Conservation (phyloP, 2,113 vertebrate species). For the Callopanchax toddi region DNA sequence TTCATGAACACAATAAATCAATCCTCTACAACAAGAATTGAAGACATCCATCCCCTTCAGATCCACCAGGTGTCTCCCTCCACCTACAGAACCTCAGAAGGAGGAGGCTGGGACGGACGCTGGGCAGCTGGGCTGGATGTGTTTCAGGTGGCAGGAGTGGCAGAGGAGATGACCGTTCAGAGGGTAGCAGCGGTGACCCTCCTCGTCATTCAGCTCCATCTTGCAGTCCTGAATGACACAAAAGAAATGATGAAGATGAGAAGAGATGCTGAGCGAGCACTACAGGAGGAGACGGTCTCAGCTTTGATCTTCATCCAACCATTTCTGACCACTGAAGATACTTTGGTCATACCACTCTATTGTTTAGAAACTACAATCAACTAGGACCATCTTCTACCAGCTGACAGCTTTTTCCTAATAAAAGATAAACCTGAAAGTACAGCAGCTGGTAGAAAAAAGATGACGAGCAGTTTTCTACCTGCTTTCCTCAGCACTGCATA, state of each 20-base stretch:
- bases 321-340: background rate
- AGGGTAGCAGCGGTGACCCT: constrained; percentile 94
- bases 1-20: constrained; percentile 42
- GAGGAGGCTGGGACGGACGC: constrained; percentile 58
- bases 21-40: constrained; percentile 70
- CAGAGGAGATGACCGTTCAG: constrained; percentile 92
- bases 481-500: constrained; percentile 30
- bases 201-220: constrained; percentile 93
- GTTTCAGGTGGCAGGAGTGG: constrained; percentile 91
- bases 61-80: constrained; percentile 62
- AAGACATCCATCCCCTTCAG: background rate
- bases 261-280: background rate
- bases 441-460: too few species aligned
- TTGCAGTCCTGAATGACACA: constrained; percentile 85
- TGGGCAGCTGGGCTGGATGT: constrained; percentile 81
- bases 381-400: constrained; percentile 13
- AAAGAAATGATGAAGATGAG: background rate
- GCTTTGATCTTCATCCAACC: background rate
- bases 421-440: too few species aligned
- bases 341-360: too few species aligned
- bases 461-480: constrained; percentile 32
- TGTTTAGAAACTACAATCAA: too few species aligned
- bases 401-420: background rate
- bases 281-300: background rate
- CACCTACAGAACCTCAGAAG: constrained; percentile 76